Percentiles rank a stretch among this genome's conserved stretches.
phyloP scores from a whole-genome alignment of 1,140 invertebrate genomes.

The Oryctes rhinoceros region DNA sequence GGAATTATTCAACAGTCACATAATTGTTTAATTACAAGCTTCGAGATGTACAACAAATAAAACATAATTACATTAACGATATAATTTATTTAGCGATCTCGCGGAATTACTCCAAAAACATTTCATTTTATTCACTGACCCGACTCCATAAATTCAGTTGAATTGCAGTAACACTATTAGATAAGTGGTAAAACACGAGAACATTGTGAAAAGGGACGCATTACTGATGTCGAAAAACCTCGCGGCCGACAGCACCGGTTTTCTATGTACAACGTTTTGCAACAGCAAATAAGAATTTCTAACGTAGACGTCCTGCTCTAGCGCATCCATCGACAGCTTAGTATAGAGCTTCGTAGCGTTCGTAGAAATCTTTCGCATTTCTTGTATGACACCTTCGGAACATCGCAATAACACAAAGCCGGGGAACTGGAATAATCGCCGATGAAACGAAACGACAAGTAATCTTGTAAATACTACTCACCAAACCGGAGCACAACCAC shows the following conservation, averaged over 20 bases:
- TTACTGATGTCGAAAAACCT: background rate
- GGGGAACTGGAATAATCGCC: background rate
- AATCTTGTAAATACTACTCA: background rate
- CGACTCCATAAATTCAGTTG: background rate
- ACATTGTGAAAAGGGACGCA: background rate
- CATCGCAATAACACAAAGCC: background rate
- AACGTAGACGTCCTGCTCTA: background rate
- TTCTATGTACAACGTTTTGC: background rate
- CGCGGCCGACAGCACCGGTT: background rate
- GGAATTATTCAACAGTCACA: no score
- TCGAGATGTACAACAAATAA: no score
- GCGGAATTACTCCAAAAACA: no score
- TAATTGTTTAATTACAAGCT: no score
- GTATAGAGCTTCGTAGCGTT: background rate
- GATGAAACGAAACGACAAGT: background rate
- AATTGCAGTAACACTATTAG: background rate
- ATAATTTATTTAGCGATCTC: no score
- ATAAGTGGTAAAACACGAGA: background rate
- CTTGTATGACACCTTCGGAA: background rate
- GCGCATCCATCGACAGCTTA: background rate
- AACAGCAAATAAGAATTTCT: slow-evolving; percentile 1
- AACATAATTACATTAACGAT: no score
- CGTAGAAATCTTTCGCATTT: background rate
- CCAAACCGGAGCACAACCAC: background rate
- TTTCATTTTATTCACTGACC: no score